Conservation (phyloP, 2,888 invertebrate species). For the Aproaerema taeniolella region DNA sequence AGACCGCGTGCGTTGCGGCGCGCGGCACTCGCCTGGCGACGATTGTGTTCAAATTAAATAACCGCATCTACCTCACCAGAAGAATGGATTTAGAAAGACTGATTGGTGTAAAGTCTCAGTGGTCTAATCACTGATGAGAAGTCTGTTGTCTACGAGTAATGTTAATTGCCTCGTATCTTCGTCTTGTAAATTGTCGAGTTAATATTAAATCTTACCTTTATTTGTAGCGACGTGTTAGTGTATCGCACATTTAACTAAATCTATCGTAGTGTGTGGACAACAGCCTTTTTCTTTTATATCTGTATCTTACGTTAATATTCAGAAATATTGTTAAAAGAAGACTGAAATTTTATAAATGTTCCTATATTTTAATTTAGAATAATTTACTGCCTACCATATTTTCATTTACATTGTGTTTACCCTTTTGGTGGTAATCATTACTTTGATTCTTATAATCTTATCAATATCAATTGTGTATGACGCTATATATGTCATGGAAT, state of each 20-base stretch:
- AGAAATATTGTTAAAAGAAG: slow-evolving; percentile 68
- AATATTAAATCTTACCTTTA: too few species aligned
- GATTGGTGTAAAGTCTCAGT: slow-evolving; percentile 59
- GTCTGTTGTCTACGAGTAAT: slow-evolving; percentile 63
- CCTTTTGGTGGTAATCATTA: slow-evolving; percentile 60
- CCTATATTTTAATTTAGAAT: slow-evolving; percentile 76
- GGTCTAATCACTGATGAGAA: slow-evolving; percentile 67
- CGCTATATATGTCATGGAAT: slow-evolving; percentile 74
- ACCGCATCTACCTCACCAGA: slow-evolving; percentile 66
- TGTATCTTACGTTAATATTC: slow-evolving; percentile 58
- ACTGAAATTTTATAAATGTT: slow-evolving; percentile 74
- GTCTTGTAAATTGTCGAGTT: background rate
- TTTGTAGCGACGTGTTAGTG: slow-evolving; percentile 21
- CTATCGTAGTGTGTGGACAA: slow-evolving; percentile 48
- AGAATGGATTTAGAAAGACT: slow-evolving; percentile 67
- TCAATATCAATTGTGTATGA: slow-evolving; percentile 73
- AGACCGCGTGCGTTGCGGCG: slow-evolving; percentile 25
- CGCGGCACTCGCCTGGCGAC: slow-evolving; percentile 13
- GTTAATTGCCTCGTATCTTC: slow-evolving; percentile 20
- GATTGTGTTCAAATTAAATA: slow-evolving; percentile 47
- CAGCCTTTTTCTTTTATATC: slow-evolving; percentile 51
- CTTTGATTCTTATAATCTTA: slow-evolving; percentile 69
- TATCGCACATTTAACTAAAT: slow-evolving; percentile 24
- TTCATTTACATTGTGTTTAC: slow-evolving; percentile 67
- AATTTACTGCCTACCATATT: slow-evolving; percentile 68